A percentile compares a stretch with the other conserved stretches of the same genome.
phyloP scores from a whole-genome alignment of 2,113 vertebrate species.

The Mesembrinibis cayennensis region DNA sequence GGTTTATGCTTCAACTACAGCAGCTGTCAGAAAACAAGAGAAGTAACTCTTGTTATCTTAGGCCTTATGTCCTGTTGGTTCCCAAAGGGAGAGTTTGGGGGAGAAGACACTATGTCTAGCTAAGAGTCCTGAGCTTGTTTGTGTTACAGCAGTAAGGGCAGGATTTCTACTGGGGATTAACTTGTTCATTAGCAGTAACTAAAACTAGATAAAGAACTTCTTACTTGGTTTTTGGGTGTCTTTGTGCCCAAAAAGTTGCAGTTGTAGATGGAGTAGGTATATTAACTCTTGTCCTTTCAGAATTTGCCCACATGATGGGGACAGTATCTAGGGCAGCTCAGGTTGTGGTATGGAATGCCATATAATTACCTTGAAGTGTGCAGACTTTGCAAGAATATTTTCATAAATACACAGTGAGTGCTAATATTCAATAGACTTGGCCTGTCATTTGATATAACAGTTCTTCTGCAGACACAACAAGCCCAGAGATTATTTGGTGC shows the following conservation, averaged over 20 bases:
- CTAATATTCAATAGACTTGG: neutral
- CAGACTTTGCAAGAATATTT: neutral
- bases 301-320: neutral
- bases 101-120: neutral
- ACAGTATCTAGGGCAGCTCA: no score
- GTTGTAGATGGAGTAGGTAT: neutral
- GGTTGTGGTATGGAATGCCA: neutral
- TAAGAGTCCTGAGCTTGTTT: neutral
- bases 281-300: neutral
- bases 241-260: neutral
- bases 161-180: neutral
- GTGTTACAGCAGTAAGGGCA: neutral
- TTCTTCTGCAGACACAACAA: neutral
- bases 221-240: neutral
- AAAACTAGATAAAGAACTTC: neutral
- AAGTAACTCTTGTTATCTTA: neutral
- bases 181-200: neutral
- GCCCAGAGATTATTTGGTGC: neutral
- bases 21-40: neutral
- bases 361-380: neutral
- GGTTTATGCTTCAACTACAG: neutral
- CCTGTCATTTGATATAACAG: neutral
- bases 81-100: neutral
- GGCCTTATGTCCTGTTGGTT: neutral
- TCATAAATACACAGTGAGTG: neutral